Evolutionary conservation across 2,113 vertebrate species (phyloP), one percentile per base, ranked within the genome.

Genomic region (Callorhinus ursinus): DNA sequence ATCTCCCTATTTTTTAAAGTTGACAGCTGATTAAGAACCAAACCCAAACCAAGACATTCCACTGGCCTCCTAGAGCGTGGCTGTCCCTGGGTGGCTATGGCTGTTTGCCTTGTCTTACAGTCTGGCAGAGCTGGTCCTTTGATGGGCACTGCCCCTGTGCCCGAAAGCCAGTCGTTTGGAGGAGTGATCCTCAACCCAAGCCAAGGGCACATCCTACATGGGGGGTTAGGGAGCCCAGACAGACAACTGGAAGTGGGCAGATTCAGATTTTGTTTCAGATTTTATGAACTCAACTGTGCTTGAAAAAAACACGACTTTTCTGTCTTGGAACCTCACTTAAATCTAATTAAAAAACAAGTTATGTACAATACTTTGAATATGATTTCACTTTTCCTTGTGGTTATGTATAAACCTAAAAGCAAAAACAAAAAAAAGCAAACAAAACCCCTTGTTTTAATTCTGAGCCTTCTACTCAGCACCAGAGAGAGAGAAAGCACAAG

Each of bases 41-140:
- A 69, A 82, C 11, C 12, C 18, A 10, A 82, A 65, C 2, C 5
- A 57, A 79, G 65, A 74, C 57, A 36, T 53, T 22, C 4, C 26
- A n/a, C 46, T 16, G 4, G 36, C 51, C 57, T 4, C 26, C 24
- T 16, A 26, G 55, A 26, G 4, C 1, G 22, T 24, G 55, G 3
- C 22, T 1, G 4, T 4, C 12, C 15, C 18, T 28, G 26, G 7
- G 26, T 0, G 2, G 22, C 42, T 2, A 3, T 15, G 72, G 67
- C n/a, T 61, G 46, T 46, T 31, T 4, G 67, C 39, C 55, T 79
- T 21, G 26, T 21, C 36, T 80, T 26, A 39, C 13, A 42, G 10
- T n/a, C 7, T 51, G 57, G 65, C 8, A 12, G 21, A 36, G 24
- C 21, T 39, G 74, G 53, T n/a, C 15, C 21, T 59, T 24, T 71